Evolutionary conservation across 2,113 vertebrate genomes (phyloP).

Genomic region (Pseudopodoces humilis): DNA sequence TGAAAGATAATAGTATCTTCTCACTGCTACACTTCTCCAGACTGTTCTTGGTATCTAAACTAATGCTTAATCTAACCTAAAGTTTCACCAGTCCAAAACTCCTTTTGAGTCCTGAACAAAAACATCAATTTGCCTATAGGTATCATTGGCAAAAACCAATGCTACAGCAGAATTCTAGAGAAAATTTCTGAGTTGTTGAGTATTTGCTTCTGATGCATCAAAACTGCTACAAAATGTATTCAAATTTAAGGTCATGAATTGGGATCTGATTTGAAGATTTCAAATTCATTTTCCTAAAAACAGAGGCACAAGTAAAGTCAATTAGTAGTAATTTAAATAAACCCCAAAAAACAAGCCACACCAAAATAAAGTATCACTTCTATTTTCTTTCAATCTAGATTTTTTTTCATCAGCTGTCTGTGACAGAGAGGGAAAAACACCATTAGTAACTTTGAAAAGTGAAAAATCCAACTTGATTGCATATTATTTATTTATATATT

Average conservation of each 20-base stretch:
- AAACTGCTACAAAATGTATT: neutral
- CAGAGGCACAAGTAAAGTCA: neutral
- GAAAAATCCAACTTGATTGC: neutral
- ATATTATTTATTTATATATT: too few relatives aligned
- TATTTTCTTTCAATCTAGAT: neutral
- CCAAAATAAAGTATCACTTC: neutral
- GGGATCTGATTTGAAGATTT: neutral
- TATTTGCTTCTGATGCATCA: neutral
- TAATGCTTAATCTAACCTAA: neutral
- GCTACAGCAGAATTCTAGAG: neutral
- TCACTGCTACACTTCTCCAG: neutral
- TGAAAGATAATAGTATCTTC: neutral
- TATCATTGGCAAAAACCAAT: neutral
- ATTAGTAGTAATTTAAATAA: neutral
- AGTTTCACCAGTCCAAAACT: neutral
- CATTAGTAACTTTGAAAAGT: neutral
- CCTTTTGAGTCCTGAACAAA: neutral
- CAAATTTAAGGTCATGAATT: neutral
- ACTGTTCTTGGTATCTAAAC: neutral
- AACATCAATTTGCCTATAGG: neutral
- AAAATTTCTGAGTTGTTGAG: neutral
- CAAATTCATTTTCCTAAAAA: neutral
- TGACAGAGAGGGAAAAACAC: neutral
- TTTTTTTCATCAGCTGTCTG: neutral
- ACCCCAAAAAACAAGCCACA: accelerated